Percentiles rank a stretch among this genome's conserved stretches.
These are phyloP conservation scores for Mus spicilegus DNA, from an alignment of 2,113 vertebrate species.

Conservation along the genomic window DNA sequence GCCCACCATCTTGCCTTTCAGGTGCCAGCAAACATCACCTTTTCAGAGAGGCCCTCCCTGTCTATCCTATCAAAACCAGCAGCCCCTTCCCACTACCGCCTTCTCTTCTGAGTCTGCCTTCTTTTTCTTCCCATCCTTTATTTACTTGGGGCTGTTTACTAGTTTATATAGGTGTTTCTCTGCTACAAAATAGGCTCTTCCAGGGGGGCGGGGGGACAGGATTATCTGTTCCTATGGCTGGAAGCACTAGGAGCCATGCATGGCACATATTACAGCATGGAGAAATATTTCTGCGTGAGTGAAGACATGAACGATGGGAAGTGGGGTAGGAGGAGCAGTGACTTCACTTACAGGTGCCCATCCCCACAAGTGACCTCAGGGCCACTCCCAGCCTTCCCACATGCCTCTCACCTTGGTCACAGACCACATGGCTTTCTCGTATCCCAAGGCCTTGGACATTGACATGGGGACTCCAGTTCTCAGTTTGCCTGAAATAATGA, in stretches of 20 bases:
- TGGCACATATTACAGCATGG: no score
- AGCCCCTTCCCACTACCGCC: not conserved
- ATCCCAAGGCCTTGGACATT: conserved; percentile 51
- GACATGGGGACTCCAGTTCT: conserved; percentile 37
- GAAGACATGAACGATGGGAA: not conserved
- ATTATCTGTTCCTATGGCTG: not conserved
- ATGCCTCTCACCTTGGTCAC: conserved; percentile 63
- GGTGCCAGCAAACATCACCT: not conserved
- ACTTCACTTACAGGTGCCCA: not conserved
- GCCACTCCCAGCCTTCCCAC: no score
- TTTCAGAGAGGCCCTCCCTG: not conserved
- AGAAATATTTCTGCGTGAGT: not conserved
- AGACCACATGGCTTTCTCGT: not conserved
- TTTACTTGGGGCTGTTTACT: not conserved
- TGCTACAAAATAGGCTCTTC: not conserved
- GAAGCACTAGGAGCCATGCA: not conserved
- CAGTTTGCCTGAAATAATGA: conserved; percentile 74
- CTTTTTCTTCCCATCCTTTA: not conserved
- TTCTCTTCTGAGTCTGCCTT: not conserved
- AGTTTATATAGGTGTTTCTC: not conserved
- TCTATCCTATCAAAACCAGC: not conserved
- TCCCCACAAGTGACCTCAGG: not conserved
- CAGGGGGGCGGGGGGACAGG: not conserved
- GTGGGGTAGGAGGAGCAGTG: not conserved
- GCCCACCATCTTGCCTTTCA: not conserved